Base-by-base conservation (phyloP, 2,888 invertebrate genomes). In the Eurytoma adleriae region DNA sequence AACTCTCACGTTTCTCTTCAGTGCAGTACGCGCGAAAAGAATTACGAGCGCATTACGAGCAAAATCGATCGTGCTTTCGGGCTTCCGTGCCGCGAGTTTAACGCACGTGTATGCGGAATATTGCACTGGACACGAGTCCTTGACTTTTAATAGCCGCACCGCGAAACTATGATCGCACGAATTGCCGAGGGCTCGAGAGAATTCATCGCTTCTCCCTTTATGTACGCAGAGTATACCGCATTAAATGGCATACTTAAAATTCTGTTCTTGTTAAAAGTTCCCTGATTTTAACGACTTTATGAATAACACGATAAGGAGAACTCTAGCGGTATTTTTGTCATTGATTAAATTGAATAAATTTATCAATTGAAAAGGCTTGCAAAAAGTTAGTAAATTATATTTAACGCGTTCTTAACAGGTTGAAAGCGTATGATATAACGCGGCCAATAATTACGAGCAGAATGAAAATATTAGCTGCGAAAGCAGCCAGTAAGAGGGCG, bases 91-190 rank as follows among this genome's bases (percentile, higher is more conserved):
- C 52, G 18, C 18, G 52, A 27, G 52, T 68, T 68, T 64, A n/a
- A 52, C n/a, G 52, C 52, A 48, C 18, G 20, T 16, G 5, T 50
- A 14, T 48, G 40, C 18, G 40, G n/a, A 40, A 40, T 24, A 56
- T 16, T n/a, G 18, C 50, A 18, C 40, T n/a, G 24, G 7, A n/a
- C 52, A 20, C 48, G 27, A 72, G 59, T 78, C 73, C 78, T 78
- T 73, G 73, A 78, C 68, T 78, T 78, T 73, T 68, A 73, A 78
- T 73, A 52, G 68, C 20, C 52, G 56, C 54, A 16, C 48, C 40
- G 56, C n/a, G 56, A 74, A 74, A 67, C 54, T 74, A 59, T 50
- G 24, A 67, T 24, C n/a, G 50, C 16, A 24, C 62, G 52, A 30
- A n/a, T 56, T 20, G 54, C n/a, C 24, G 48, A 74, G 7, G 56